phyloP scores from a whole-genome alignment of 1,140 invertebrate species.

The Cataglyphis hispanica region DNA sequence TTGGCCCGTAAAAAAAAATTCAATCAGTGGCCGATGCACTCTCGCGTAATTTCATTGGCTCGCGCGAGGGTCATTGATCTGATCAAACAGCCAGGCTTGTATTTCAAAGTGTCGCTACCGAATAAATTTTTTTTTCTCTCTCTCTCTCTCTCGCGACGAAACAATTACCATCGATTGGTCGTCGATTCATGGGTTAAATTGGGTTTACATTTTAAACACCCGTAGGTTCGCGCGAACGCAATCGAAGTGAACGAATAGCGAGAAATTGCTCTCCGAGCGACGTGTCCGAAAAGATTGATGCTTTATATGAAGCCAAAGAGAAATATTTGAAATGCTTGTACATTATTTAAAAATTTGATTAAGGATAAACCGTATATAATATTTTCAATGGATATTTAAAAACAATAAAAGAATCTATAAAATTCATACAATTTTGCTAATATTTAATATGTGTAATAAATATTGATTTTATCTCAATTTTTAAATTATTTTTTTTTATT shows the following conservation, averaged over 20 bases:
- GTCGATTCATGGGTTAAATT: conserved; percentile 69
- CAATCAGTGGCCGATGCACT: conserved; percentile 48
- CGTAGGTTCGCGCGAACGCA: conserved; percentile 1
- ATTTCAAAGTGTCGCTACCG: conserved; percentile 59
- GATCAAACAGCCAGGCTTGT: conserved; percentile 58
- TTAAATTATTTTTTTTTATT: too few species aligned
- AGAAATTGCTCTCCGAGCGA: conserved; percentile 29
- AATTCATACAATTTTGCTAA: too few species aligned
- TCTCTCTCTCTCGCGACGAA: conserved; percentile 21
- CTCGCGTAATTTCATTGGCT: conserved; percentile 57
- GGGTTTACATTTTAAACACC: conserved; percentile 73
- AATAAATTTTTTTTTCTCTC: conserved; percentile 32
- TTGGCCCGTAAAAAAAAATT: conserved; percentile 21
- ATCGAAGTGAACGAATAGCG: conserved; percentile 56
- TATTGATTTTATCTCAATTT: too few species aligned
- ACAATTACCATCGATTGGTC: conserved; percentile 69
- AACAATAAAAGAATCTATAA: too few species aligned
- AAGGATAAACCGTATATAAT: too few species aligned
- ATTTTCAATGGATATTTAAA: too few species aligned
- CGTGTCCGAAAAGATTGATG: conserved; percentile 48
- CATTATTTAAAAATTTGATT: not conserved
- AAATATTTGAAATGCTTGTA: conserved; percentile 17
- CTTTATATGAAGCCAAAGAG: not conserved
- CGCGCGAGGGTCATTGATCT: conserved; percentile 54
- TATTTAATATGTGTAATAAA: too few species aligned